These are phyloP conservation scores for Dasypus novemcinctus DNA, from an alignment of 2,113 vertebrate species.

Conservation along the genomic window DNA sequence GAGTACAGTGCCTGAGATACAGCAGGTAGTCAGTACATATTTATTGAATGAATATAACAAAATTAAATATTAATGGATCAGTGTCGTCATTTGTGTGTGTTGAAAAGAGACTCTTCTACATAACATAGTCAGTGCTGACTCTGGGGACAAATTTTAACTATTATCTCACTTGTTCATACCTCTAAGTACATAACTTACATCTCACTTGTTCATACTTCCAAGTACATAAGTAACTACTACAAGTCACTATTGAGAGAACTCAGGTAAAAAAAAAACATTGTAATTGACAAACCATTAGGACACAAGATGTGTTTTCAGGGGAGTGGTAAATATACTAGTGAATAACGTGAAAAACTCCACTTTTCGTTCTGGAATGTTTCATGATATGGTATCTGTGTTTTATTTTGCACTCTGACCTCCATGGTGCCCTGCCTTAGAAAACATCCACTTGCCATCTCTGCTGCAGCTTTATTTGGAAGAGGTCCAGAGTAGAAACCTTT, in stretches of 20 bases:
- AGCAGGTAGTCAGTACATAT: not conserved
- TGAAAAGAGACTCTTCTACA: not conserved
- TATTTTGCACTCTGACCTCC: not conserved
- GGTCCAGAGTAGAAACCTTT: not conserved
- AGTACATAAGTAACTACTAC: not conserved
- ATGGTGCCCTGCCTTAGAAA: not conserved
- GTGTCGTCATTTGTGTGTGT: not conserved
- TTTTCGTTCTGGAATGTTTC: not conserved
- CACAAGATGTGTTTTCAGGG: not conserved
- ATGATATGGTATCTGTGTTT: rapidly evolving
- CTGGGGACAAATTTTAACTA: not conserved
- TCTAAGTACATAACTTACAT: not conserved
- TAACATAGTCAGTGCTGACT: not conserved
- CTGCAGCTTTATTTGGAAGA: not conserved
- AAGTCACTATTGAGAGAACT: not conserved
- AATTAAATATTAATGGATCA: not conserved
- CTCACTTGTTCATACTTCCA: not conserved
- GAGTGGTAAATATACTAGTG: not conserved
- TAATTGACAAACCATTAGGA: not conserved
- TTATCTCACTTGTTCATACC: not conserved
- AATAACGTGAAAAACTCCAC: not conserved
- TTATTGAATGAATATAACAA: not conserved
- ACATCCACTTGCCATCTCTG: not conserved
- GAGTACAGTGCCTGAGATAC: not conserved
- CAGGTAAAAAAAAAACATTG: not conserved